Base-by-base conservation (phyloP, 2,797 vertebrate species). In the Phrynocephalus guinanensis region DNA sequence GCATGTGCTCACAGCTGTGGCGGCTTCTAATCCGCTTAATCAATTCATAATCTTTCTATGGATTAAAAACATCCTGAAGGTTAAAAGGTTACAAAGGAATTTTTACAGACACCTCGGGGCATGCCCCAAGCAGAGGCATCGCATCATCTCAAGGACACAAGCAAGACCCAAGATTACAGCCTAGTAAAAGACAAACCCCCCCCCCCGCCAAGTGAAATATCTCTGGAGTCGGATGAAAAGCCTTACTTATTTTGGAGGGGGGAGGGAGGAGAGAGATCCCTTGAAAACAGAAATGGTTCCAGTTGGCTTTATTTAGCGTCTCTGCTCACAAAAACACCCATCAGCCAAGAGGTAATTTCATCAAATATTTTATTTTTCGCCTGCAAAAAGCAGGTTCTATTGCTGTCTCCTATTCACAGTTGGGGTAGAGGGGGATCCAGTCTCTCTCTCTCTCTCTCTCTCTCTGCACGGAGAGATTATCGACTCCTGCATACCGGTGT, bases 1-100 rank as follows among this genome's bases (percentile, higher is more conserved):
- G 63, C 63, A 84, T 82, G 90, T 50, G 86, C 82, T 70, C 63
- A 56, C 33, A 24, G 85, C 91, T 82, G 80, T 66, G 72, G 44
- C 5, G 72, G 63, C 5, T 20, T 20, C 48, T 11, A 28, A 52
- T 50, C 38, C 7, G 33, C 38, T 76, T 20, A 24, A 44, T 75
- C 67, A 28, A 70, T 28, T 28, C 22, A 22, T 22, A 76, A 76
- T 22, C 73, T 3, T 48, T 48, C 4, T 24, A 76, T 9, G 15
- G 22, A 76, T 38, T 75, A 38, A 38, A 44, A 44, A 75, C 13
- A 8, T 13, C 9, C 52, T 20, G 30, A 16, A 73, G 30, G 6
- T 73, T 38, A 73, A 73, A 30, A 4, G 72, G 30, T 30, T 20
- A 63, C 15, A 63, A 63, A 18, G 52, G 13, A 56, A 56, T 56